These are phyloP conservation scores for Rhingia campestris DNA, from an alignment of 2,888 invertebrate genomes.

Conservation along the genomic window DNA sequence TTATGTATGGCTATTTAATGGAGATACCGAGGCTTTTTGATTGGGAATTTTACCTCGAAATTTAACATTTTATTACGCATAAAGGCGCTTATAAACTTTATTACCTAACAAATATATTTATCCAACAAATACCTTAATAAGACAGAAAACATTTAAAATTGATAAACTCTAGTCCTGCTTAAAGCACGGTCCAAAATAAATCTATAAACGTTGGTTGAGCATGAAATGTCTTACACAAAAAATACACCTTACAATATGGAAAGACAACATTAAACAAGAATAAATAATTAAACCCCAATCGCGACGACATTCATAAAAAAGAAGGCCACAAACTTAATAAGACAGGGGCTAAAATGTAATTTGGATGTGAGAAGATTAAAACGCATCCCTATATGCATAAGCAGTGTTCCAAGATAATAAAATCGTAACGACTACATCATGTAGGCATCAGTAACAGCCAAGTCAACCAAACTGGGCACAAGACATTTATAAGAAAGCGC, in stretches of 20 bases:
- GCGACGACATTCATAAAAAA: slow-evolving; percentile 38
- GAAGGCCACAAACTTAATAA: neutral
- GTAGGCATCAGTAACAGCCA: slow-evolving; percentile 40
- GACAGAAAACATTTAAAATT: too few species aligned
- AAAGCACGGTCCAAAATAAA: too few species aligned
- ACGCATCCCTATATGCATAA: slow-evolving; percentile 62
- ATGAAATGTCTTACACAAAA: neutral
- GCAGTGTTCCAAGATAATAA: slow-evolving; percentile 61
- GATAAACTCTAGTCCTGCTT: too few species aligned
- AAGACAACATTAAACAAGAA: slow-evolving; percentile 38
- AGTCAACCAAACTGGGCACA: slow-evolving; percentile 28
- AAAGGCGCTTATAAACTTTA: too few species aligned
- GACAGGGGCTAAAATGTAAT: slow-evolving; percentile 2
- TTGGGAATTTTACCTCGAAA: too few species aligned
- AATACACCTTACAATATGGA: slow-evolving; percentile 25
- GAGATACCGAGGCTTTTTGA: too few species aligned
- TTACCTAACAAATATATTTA: too few species aligned
- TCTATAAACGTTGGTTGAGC: neutral
- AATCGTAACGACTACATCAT: slow-evolving; percentile 66
- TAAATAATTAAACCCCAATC: slow-evolving; percentile 39
- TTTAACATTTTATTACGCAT: too few species aligned
- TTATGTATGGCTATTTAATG: too few species aligned
- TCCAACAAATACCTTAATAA: too few species aligned
- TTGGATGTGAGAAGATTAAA: slow-evolving; percentile 63
- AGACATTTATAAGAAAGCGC: neutral